Percentiles rank a stretch among this genome's conserved stretches.
phyloP scores from a whole-genome alignment of 2,797 vertebrate species.

The Salarias fasciatus region DNA sequence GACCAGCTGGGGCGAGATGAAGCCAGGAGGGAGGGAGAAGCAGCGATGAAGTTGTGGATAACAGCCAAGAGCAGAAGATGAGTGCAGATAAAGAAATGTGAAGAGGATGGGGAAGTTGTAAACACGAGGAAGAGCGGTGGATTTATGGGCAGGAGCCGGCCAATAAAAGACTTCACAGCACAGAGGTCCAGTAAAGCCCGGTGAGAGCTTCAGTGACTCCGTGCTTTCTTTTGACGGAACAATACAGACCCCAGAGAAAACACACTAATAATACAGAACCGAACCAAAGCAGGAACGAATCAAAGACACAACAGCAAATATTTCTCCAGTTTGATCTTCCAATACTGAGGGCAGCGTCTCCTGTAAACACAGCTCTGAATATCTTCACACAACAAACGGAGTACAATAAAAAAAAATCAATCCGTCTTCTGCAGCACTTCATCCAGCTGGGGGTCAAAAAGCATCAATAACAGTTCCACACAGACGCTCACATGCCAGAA shows the following conservation, averaged over 20 bases:
- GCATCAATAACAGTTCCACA: too few species aligned
- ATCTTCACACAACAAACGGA: too few species aligned
- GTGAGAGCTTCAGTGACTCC: neutral
- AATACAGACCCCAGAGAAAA: neutral
- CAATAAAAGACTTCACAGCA: slow-evolving; percentile 27
- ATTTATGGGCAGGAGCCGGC: slow-evolving; percentile 6
- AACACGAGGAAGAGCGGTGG: slow-evolving; percentile 12
- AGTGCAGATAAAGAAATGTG: neutral
- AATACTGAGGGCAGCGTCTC: too few species aligned
- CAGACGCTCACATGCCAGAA: too few species aligned
- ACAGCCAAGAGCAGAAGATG: slow-evolving; percentile 18
- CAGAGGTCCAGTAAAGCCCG: slow-evolving; percentile 13
- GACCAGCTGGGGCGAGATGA: neutral
- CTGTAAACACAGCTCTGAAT: too few species aligned
- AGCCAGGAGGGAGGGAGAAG: neutral
- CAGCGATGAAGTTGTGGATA: slow-evolving; percentile 14
- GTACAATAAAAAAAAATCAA: too few species aligned
- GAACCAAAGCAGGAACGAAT: too few species aligned
- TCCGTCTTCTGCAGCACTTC: too few species aligned
- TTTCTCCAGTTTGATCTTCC: too few species aligned
- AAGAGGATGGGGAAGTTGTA: slow-evolving; percentile 11
- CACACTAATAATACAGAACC: neutral
- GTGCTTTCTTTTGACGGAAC: neutral
- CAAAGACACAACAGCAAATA: too few species aligned
- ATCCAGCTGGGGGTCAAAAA: too few species aligned